These are phyloP conservation scores for Enhydra lutris DNA, from an alignment of 2,113 vertebrate species.

Conservation along the genomic window DNA sequence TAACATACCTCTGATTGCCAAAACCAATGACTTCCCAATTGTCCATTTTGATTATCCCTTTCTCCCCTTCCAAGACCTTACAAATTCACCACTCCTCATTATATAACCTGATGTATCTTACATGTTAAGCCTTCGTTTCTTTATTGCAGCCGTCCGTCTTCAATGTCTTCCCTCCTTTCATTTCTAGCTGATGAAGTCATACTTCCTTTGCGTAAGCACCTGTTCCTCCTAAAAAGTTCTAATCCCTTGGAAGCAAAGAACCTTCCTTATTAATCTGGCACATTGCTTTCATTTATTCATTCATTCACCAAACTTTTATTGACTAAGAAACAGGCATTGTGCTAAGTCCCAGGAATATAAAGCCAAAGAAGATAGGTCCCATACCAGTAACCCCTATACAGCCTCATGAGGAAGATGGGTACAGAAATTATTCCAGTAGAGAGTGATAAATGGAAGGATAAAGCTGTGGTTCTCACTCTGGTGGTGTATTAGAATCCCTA, in stretches of 20 bases:
- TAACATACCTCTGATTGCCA: not conserved
- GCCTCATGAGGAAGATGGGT: not conserved
- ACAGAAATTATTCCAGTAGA: not conserved
- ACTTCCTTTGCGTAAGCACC: not conserved
- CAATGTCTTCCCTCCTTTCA: not conserved
- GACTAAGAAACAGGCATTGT: not conserved
- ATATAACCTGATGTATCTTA: not conserved
- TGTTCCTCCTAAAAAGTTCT: not conserved
- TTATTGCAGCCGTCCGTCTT: not conserved
- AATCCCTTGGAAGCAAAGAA: not conserved
- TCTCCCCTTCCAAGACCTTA: not conserved
- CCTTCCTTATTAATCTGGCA: not conserved
- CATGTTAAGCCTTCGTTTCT: not conserved
- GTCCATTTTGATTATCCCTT: not conserved
- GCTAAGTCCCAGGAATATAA: not conserved
- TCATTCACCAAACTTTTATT: not conserved
- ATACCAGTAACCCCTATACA: not conserved
- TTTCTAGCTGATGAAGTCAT: not conserved
- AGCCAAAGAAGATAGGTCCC: not conserved
- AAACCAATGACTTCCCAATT: not conserved
- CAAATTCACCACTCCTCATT: not conserved
- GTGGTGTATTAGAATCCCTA: not conserved
- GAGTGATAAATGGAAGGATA: too few relatives aligned
- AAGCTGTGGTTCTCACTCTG: not conserved
- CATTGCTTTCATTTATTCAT: not conserved